Conservation (phyloP, 2,113 vertebrate species). For the Noturus placidus region DNA sequence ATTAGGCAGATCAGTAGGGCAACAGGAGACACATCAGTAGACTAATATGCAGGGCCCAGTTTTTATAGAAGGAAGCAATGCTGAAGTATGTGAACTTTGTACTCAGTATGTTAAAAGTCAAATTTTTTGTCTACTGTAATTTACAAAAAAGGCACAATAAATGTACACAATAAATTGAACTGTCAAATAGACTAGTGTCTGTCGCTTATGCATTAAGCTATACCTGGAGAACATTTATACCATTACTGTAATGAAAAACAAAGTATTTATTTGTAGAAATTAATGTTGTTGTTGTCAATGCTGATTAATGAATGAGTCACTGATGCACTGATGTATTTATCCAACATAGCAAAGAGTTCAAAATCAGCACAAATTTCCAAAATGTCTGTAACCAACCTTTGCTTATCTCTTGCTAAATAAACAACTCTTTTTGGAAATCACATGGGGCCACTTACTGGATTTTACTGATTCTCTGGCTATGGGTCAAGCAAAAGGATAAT, state of each 20-base stretch:
- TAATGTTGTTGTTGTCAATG: background rate
- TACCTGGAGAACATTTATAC: background rate
- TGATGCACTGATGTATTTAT: background rate
- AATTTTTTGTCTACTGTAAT: background rate
- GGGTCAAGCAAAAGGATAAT: background rate
- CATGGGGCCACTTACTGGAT: slow-evolving; percentile 28
- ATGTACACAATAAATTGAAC: background rate
- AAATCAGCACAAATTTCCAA: background rate
- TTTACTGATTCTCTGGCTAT: background rate
- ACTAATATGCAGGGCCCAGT: background rate
- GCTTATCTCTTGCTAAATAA: slow-evolving; percentile 21
- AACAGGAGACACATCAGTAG: background rate
- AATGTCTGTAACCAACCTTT: background rate
- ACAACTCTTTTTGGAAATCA: slow-evolving; percentile 8
- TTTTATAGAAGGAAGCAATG: background rate
- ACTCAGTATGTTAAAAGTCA: background rate
- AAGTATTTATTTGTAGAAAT: background rate
- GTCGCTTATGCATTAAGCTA: background rate
- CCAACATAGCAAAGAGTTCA: background rate
- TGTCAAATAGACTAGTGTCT: background rate
- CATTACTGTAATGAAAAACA: background rate
- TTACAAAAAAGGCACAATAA: background rate
- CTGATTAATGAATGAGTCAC: background rate
- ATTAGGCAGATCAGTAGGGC: background rate
- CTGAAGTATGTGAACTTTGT: background rate